Evolutionary conservation across 1,140 invertebrate genomes (phyloP).

Genomic region (Steinernema feltiae): DNA sequence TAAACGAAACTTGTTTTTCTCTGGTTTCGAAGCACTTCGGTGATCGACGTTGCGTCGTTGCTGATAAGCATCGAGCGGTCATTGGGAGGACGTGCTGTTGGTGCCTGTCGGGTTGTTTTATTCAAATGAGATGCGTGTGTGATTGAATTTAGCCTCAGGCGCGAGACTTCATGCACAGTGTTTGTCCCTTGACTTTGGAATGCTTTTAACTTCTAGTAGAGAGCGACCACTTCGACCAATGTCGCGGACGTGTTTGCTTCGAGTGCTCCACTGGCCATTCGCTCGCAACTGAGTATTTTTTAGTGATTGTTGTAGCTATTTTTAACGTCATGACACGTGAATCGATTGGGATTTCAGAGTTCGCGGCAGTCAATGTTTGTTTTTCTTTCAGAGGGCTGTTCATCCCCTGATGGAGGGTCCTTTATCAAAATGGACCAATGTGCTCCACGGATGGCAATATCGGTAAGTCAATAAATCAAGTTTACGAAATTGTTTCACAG

Average conservation of each 20-base stretch:
- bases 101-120: not conserved
- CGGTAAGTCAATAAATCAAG: too few species aligned
- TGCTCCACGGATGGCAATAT: constrained; percentile 99
- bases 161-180: not conserved
- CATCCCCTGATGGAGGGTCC: constrained; percentile 74
- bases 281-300: too few species aligned
- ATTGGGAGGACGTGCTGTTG: not conserved
- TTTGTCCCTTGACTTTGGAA: too few species aligned
- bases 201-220: too few species aligned
- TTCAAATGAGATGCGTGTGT: not conserved
- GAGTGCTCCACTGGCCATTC: not conserved
- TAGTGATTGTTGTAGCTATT: too few species aligned
- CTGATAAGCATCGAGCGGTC: constrained; percentile 2
- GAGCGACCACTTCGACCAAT: too few species aligned
- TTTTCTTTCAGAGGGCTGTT: too few species aligned
- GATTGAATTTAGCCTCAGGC: constrained; percentile 1
- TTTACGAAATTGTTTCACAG: too few species aligned
- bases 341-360: too few species aligned
- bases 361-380: too few species aligned
- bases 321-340: too few species aligned
- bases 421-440: constrained; percentile 99
- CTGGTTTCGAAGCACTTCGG: not conserved
- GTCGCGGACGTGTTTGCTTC: too few species aligned
- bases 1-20: constrained; percentile 4
- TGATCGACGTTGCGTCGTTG: not conserved